These are phyloP conservation scores for Yponomeuta cagnagella DNA, from an alignment of 2,888 invertebrate species.

Conservation along the genomic window DNA sequence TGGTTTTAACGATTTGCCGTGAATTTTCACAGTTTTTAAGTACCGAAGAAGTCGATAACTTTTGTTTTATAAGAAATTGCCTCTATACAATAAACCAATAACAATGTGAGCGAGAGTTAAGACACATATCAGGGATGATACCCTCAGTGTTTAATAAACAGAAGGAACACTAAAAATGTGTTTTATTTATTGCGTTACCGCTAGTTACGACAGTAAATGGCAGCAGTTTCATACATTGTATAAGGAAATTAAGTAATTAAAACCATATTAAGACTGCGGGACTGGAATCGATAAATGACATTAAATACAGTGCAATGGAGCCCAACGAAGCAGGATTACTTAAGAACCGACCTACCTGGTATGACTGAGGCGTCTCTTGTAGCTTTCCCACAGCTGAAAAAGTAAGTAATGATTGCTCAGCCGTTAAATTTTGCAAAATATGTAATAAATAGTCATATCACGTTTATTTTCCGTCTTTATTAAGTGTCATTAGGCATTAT, in stretches of 20 bases:
- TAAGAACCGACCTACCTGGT: background rate
- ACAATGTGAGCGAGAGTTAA: slow-evolving; percentile 49
- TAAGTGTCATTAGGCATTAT: slow-evolving; percentile 75
- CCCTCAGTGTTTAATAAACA: slow-evolving; percentile 70
- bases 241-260: no score
- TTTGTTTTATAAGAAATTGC: no score
- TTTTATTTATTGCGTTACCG: slow-evolving; percentile 42
- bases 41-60: no score
- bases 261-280: background rate
- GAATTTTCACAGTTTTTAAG: no score
- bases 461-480: slow-evolving; percentile 71
- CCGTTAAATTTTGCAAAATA: slow-evolving; percentile 43
- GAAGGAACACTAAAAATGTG: slow-evolving; percentile 46
- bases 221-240: no score
- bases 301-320: background rate
- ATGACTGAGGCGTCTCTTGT: background rate
- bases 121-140: slow-evolving; percentile 67
- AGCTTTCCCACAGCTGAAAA: background rate
- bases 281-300: background rate
- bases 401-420: slow-evolving; percentile 12
- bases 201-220: background rate
- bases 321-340: background rate
- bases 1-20: no score
- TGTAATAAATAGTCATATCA: slow-evolving; percentile 65
- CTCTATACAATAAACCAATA: background rate